Evolutionary conservation across 1,140 invertebrate species (phyloP).

Genomic region (Lepidostoma basale): DNA sequence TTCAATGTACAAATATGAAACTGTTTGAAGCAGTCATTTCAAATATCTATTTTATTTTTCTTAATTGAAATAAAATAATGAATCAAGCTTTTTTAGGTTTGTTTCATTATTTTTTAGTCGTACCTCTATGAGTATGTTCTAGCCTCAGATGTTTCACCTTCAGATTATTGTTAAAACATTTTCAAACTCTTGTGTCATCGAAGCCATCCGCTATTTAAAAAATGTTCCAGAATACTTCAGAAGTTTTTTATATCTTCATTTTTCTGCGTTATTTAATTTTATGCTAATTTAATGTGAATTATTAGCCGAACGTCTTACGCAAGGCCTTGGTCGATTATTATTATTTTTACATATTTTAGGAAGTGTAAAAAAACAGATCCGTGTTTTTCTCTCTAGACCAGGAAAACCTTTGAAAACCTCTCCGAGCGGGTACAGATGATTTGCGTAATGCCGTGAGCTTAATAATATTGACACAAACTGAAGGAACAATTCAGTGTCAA

Average conservation of each 20-base stretch:
- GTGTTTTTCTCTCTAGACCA: background rate
- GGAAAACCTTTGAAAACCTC: background rate
- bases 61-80: too few species aligned
- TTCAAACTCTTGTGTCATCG: background rate
- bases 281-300: constrained; percentile 3
- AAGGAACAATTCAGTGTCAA: background rate
- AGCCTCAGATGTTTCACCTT: too few species aligned
- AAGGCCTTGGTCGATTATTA: background rate
- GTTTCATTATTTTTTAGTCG: too few species aligned
- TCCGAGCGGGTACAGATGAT: background rate
- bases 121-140: too few species aligned
- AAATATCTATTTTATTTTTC: too few species aligned
- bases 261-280: background rate
- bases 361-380: background rate
- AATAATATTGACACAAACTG: constrained; percentile 1
- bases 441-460: background rate
- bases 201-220: background rate
- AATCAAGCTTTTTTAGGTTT: too few species aligned
- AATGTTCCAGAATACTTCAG: background rate
- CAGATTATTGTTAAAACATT: too few species aligned
- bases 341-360: background rate
- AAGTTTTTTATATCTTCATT: background rate
- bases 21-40: too few species aligned
- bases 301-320: background rate
- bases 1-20: too few species aligned